Evolutionary conservation across 2,888 invertebrate species (phyloP).

Genomic region (Andrena fulva): DNA sequence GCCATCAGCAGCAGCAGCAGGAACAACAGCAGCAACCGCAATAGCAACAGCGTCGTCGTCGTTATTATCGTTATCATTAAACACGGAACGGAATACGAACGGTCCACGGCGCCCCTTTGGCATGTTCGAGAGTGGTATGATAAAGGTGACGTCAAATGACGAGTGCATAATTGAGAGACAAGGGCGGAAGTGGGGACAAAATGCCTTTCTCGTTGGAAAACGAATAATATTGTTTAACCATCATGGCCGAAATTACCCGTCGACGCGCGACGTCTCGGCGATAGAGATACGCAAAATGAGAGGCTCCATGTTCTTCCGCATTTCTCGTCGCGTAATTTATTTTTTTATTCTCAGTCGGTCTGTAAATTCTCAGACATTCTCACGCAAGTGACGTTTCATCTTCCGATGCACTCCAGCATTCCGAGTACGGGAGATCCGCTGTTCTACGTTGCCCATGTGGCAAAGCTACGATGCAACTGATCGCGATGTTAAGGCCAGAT

Average conservation of each 20-base stretch:
- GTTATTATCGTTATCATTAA: too few relatives aligned
- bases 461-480: neutral
- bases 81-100: too few relatives aligned
- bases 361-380: constrained; percentile 17
- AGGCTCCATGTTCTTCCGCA: too few relatives aligned
- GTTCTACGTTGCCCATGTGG: neutral
- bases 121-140: constrained; percentile 16
- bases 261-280: neutral
- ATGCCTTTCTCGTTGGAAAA: constrained; percentile 3
- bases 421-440: neutral
- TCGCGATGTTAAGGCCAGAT: constrained; percentile 31
- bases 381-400: neutral
- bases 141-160: constrained; percentile 43
- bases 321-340: constrained; percentile 18
- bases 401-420: constrained; percentile 16
- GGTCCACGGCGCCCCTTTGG: neutral
- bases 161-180: neutral
- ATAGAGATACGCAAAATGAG: constrained; percentile 1
- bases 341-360: constrained; percentile 25
- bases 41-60: too few relatives aligned
- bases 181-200: neutral
- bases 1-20: too few relatives aligned
- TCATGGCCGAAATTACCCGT: constrained; percentile 9
- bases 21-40: too few relatives aligned
- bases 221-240: constrained; percentile 11